Conservation (phyloP, 2,888 invertebrate genomes). For the Melanostoma scalare region DNA sequence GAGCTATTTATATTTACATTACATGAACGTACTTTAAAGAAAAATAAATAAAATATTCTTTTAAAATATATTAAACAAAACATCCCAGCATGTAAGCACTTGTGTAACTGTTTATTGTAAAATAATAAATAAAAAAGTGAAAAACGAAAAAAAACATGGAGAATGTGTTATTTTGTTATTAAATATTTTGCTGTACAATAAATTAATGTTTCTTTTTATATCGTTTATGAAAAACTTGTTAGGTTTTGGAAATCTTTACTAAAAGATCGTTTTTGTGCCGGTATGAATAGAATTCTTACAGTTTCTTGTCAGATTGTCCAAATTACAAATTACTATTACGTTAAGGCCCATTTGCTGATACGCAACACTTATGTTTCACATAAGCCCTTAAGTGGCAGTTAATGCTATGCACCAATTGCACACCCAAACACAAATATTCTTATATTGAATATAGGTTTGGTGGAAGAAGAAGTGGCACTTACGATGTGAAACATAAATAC, state of each 20-base stretch:
- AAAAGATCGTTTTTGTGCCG: no score
- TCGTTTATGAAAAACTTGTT: neutral
- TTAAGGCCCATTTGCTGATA: no score
- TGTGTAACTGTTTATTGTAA: constrained; percentile 51
- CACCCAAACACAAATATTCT: no score
- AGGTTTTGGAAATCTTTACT: constrained; percentile 27
- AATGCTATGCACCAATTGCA: no score
- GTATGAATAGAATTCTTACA: no score
- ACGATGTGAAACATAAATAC: no score
- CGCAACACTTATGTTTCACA: no score
- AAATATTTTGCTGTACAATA: constrained; percentile 58
- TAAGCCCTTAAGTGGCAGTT: no score
- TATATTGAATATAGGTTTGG: no score
- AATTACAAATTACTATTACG: no score
- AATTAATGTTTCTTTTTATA: constrained; percentile 11
- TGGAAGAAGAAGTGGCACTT: no score
- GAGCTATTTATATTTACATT: constrained; percentile 65
- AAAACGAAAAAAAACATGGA: constrained; percentile 36
- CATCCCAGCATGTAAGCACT: constrained; percentile 59
- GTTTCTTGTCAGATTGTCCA: no score
- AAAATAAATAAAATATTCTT: constrained; percentile 7
- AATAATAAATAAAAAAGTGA: constrained; percentile 23
- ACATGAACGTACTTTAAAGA: constrained; percentile 34
- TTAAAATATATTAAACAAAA: constrained; percentile 40
- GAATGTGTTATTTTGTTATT: constrained; percentile 67